phyloP scores from a whole-genome alignment of 2,888 invertebrate genomes.

The Brachycybe producta region DNA sequence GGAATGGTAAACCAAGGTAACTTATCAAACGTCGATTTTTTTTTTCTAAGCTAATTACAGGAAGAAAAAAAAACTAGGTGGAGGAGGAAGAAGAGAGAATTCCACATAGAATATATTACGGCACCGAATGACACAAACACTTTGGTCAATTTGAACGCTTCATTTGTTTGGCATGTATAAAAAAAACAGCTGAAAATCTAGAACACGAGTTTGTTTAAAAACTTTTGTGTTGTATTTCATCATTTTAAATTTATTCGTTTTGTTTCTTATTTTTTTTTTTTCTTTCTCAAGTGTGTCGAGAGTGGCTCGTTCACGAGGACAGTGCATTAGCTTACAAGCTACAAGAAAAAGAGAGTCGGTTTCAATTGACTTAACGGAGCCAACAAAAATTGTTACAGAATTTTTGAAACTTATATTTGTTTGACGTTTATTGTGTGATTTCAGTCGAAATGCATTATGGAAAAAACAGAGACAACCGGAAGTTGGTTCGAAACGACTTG shows the following conservation, averaged over 20 bases:
- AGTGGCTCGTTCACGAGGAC: conserved; percentile 73
- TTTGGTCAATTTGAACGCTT: no score
- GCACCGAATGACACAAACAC: no score
- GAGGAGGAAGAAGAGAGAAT: no score
- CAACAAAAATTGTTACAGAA: background rate
- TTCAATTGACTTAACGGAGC: background rate
- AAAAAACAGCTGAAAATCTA: no score
- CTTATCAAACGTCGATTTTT: no score
- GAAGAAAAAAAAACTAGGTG: no score
- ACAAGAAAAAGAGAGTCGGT: conserved; percentile 66
- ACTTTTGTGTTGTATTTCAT: background rate
- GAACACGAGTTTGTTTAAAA: no score
- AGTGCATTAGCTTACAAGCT: conserved; percentile 64
- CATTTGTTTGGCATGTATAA: no score
- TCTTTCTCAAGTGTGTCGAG: conserved; percentile 53
- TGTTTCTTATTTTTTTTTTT: conserved; percentile 18
- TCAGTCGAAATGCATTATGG: conserved; percentile 61
- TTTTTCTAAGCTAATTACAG: no score
- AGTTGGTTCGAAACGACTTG: conserved; percentile 61
- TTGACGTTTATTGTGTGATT: no score
- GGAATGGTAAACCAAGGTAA: no score
- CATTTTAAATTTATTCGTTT: background rate
- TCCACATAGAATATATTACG: no score
- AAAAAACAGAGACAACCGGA: conserved; percentile 59
- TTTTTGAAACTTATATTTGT: conserved; percentile 12